phyloP scores from a whole-genome alignment of 2,797 vertebrate species.

The Diplodus puntazzo region DNA sequence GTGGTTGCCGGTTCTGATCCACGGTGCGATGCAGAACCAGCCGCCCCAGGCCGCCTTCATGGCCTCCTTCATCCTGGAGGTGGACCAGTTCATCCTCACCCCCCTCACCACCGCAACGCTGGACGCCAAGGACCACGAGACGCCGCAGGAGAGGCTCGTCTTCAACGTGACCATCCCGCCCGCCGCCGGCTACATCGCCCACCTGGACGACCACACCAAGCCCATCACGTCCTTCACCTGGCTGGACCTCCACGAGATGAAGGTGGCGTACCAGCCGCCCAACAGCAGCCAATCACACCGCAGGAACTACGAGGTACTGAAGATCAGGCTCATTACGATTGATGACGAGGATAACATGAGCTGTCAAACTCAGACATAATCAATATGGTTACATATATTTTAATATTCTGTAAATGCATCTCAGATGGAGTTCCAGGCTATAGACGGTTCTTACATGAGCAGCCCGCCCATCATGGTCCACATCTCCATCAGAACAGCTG shows the following conservation, averaged over 20 bases:
- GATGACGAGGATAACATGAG: no score
- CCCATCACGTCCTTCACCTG: slow-evolving; percentile 80
- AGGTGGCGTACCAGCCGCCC: slow-evolving; percentile 88
- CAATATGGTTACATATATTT: not conserved
- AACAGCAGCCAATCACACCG: slow-evolving; percentile 80
- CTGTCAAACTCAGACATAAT: no score
- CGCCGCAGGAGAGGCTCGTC: slow-evolving; percentile 65
- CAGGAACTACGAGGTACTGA: slow-evolving; percentile 85
- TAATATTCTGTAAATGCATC: slow-evolving; percentile 22
- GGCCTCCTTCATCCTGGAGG: slow-evolving; percentile 84
- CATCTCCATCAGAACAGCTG: slow-evolving; percentile 84
- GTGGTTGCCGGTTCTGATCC: slow-evolving; percentile 83
- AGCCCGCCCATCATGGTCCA: slow-evolving; percentile 80
- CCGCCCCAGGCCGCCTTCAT: slow-evolving; percentile 78
- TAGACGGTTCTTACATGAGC: slow-evolving; percentile 81
- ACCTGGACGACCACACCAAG: slow-evolving; percentile 81
- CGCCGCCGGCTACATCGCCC: slow-evolving; percentile 77
- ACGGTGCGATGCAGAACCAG: slow-evolving; percentile 83
- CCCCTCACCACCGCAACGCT: slow-evolving; percentile 74
- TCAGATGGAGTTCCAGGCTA: slow-evolving; percentile 88
- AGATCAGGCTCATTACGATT: no score
- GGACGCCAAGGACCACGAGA: slow-evolving; percentile 84
- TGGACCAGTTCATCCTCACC: slow-evolving; percentile 87
- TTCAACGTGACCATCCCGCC: slow-evolving; percentile 78
- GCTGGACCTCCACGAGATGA: slow-evolving; percentile 85